Conservation (phyloP, 2,888 invertebrate species). For the Bugulina stolonifera region DNA sequence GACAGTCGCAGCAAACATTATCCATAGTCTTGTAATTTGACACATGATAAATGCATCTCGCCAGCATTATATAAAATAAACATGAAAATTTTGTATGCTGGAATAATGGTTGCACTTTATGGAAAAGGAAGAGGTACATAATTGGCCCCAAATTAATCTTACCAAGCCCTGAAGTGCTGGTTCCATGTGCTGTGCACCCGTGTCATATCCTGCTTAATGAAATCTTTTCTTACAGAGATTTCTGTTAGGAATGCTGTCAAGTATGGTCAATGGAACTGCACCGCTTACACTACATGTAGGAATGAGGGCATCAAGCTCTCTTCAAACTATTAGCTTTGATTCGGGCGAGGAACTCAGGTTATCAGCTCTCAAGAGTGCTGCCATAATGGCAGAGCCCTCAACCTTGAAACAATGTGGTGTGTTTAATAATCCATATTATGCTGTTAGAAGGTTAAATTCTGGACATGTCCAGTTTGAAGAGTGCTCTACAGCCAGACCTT, state of each 20-base stretch:
- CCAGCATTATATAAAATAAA: too few relatives aligned
- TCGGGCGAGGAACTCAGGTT: neutral
- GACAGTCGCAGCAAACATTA: too few relatives aligned
- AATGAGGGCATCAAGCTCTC: neutral
- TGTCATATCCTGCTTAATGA: neutral
- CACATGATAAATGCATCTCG: too few relatives aligned
- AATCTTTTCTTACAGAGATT: neutral
- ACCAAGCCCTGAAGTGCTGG: too few relatives aligned
- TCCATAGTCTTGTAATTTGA: too few relatives aligned
- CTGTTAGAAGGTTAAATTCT: neutral
- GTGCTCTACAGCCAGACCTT: neutral
- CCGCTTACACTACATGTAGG: neutral
- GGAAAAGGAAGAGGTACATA: too few relatives aligned
- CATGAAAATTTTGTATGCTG: too few relatives aligned
- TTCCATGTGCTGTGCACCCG: neutral
- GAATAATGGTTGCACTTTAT: too few relatives aligned
- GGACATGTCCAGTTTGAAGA: constrained; percentile 7
- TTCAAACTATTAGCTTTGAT: neutral
- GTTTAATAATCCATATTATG: constrained; percentile 1
- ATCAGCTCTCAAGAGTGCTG: neutral
- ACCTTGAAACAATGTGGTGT: neutral
- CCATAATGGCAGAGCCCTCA: neutral
- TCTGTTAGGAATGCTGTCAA: neutral
- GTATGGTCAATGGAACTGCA: neutral
- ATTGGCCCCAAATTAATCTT: too few relatives aligned